Percentiles rank a stretch among this genome's conserved stretches.
phyloP scores from a whole-genome alignment of 1,140 invertebrate genomes.

The Drosophila willistoni region DNA sequence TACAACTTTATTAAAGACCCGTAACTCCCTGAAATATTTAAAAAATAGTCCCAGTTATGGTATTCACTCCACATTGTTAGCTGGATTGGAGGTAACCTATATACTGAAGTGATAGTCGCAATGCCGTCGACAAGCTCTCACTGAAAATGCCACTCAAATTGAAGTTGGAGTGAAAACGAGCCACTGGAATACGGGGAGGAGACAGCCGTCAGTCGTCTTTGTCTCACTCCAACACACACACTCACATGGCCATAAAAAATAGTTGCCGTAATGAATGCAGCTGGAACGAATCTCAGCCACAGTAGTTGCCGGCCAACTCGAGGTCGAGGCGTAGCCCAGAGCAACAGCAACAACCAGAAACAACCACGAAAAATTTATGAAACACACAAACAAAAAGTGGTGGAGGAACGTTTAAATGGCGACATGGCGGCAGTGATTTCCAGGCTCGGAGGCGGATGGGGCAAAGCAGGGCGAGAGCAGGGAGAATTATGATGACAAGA shows the following conservation, averaged over 20 bases:
- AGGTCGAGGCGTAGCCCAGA: conserved; percentile 61
- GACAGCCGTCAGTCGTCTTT: conserved; percentile 37
- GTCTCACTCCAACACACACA: conserved; percentile 23
- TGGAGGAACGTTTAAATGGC: conserved; percentile 61
- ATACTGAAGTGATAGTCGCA: not conserved
- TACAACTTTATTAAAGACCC: no score
- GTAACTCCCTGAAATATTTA: not conserved
- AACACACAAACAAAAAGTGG: conserved; percentile 46
- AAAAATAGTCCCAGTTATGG: not conserved
- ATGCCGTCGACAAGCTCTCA: conserved; percentile 42
- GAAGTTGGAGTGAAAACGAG: conserved; percentile 44
- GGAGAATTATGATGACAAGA: conserved; percentile 13
- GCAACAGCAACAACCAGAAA: conserved; percentile 57
- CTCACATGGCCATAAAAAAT: conserved; percentile 4
- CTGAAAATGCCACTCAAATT: conserved; percentile 64
- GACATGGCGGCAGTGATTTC: conserved; percentile 69
- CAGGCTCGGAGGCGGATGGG: not conserved
- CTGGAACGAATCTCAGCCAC: conserved; percentile 58
- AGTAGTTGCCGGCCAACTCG: conserved; percentile 39
- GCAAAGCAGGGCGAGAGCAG: not conserved
- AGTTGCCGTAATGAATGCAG: conserved; percentile 23
- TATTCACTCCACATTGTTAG: not conserved
- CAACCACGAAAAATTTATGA: conserved; percentile 76
- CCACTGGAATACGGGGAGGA: conserved; percentile 76
- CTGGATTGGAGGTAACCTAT: not conserved